These are phyloP conservation scores for Monodelphis domestica DNA, from an alignment of 2,797 vertebrate genomes.

Conservation along the genomic window DNA sequence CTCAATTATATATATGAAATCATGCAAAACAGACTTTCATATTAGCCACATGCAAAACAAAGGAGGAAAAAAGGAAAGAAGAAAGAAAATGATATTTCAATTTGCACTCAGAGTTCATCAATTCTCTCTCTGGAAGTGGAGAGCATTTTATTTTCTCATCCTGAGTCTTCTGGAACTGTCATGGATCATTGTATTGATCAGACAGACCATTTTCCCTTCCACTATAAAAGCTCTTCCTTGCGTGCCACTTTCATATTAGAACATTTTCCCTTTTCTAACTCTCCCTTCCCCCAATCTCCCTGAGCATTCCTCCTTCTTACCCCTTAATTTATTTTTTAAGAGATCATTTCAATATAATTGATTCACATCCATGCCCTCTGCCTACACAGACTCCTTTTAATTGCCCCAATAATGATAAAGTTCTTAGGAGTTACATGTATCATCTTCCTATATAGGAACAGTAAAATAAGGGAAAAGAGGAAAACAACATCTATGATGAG, in stretches of 20 bases:
- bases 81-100: background rate
- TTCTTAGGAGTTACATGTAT: background rate
- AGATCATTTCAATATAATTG: background rate
- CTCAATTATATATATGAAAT: background rate
- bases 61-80: background rate
- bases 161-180: background rate
- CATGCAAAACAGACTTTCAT: background rate
- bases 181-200: background rate
- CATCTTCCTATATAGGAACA: background rate
- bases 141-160: background rate
- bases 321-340: background rate
- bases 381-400: background rate
- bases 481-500: background rate
- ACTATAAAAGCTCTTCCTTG: background rate
- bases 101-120: background rate
- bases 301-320: background rate
- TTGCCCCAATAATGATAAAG: background rate
- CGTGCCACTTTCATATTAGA: background rate
- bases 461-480: background rate
- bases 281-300: background rate
- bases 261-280: background rate
- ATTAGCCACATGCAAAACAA: background rate
- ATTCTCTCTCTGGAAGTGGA: background rate
- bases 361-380: background rate
- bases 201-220: background rate